phyloP scores from a whole-genome alignment of 2,888 invertebrate species.

The Sturmia bella region DNA sequence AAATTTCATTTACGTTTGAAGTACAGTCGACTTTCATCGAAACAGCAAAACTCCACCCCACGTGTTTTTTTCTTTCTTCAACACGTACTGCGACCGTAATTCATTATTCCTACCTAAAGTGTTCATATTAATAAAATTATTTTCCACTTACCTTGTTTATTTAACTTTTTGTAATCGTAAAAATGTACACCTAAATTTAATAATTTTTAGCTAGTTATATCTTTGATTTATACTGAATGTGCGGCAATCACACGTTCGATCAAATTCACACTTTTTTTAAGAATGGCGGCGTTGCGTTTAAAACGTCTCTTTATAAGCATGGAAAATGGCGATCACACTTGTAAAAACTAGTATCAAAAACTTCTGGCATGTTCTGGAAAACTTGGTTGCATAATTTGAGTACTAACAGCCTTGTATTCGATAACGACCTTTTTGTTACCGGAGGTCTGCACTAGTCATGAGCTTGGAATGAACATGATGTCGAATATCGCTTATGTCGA shows the following conservation, averaged over 20 bases:
- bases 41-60: constrained; percentile 29
- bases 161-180: constrained; percentile 50
- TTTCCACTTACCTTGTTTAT: constrained; percentile 65
- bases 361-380: constrained; percentile 71
- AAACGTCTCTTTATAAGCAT: constrained; percentile 60
- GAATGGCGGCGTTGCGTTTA: constrained; percentile 61
- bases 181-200: constrained; percentile 53
- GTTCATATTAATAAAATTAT: background rate
- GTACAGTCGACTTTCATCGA: too few relatives aligned
- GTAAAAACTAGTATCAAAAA: constrained; percentile 46
- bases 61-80: constrained; percentile 41
- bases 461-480: too few relatives aligned
- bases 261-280: constrained; percentile 73
- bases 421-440: background rate
- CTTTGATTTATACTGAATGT: constrained; percentile 37
- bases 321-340: constrained; percentile 56
- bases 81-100: background rate
- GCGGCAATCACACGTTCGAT: constrained; percentile 76
- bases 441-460: too few relatives aligned
- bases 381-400: constrained; percentile 38
- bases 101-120: too few relatives aligned
- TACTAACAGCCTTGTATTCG: constrained; percentile 8
- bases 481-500: too few relatives aligned
- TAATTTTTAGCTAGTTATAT: constrained; percentile 54
- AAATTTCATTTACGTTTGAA: too few relatives aligned